Conservation (phyloP, 2,888 invertebrate genomes). For the Hedya salicella region DNA sequence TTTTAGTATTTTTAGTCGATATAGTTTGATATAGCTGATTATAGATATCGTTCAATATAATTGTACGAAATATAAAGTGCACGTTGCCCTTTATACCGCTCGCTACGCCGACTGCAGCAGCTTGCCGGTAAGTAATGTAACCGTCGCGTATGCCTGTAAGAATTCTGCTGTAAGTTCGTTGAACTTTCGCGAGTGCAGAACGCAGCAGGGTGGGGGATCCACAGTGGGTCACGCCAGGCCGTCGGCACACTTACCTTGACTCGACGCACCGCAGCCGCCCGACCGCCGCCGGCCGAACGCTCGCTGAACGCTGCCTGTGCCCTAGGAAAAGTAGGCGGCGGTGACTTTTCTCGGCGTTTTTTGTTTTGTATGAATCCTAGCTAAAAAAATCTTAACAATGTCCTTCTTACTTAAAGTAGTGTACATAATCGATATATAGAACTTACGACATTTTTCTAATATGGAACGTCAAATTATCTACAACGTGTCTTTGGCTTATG, state of each 20-base stretch:
- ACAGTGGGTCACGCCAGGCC: conserved; percentile 83
- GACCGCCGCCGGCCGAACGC: conserved; percentile 49
- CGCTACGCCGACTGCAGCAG: conserved; percentile 69
- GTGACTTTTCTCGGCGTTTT: conserved; percentile 61
- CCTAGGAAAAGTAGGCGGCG: conserved; percentile 76
- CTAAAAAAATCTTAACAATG: no score
- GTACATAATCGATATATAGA: no score
- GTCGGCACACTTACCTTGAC: conserved; percentile 85
- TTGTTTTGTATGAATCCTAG: conserved; percentile 56
- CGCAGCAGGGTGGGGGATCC: conserved; percentile 77
- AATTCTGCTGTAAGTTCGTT: conserved; percentile 81
- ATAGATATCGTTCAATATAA: no score
- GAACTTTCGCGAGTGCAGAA: conserved; percentile 84
- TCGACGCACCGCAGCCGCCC: conserved; percentile 66
- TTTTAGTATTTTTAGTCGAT: no score
- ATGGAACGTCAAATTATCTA: no score
- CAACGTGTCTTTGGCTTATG: no score
- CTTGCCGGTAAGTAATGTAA: conserved; percentile 84
- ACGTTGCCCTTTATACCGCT: conserved; percentile 13
- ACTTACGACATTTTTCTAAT: no score
- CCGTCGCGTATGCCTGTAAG: conserved; percentile 80
- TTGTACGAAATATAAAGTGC: no score
- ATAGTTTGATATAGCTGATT: no score
- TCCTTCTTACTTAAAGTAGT: no score
- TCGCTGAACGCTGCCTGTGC: conserved; percentile 55